A percentile compares a stretch with the other conserved stretches of the same genome.
Conservation (phyloP, 2,888 invertebrate species). For the Erpobdella octoculata region DNA sequence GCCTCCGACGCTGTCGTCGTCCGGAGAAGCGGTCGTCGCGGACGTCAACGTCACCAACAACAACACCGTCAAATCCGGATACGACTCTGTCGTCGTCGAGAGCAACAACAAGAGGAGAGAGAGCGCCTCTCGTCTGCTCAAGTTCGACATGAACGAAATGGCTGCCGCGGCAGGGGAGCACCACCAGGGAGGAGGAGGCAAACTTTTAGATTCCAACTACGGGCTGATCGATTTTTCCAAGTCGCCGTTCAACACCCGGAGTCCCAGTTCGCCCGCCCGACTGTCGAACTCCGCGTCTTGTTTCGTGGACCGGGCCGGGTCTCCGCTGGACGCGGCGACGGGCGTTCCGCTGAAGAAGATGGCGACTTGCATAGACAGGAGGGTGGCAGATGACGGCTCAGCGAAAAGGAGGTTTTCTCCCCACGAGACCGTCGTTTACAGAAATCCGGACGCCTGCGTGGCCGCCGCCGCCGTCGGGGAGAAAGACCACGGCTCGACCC, state of each 20-base stretch:
- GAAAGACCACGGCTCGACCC: background rate
- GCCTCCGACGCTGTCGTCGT: background rate
- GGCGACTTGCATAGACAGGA: background rate
- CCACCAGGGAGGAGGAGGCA: too few relatives aligned
- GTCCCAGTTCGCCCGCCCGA: slow-evolving; percentile 35
- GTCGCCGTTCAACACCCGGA: slow-evolving; percentile 32
- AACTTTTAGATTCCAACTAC: background rate
- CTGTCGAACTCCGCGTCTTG: slow-evolving; percentile 26
- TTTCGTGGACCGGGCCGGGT: slow-evolving; percentile 18
- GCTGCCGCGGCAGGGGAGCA: background rate
- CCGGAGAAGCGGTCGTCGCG: background rate
- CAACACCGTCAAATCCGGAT: background rate
- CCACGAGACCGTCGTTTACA: background rate
- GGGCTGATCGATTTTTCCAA: background rate
- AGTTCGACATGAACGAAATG: background rate
- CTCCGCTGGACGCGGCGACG: background rate
- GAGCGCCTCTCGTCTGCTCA: too few relatives aligned
- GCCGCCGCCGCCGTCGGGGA: background rate
- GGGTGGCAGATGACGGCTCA: background rate
- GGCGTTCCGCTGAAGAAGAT: background rate
- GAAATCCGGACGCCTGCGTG: background rate
- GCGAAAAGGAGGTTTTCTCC: background rate
- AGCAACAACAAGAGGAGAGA: background rate
- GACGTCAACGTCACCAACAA: slow-evolving; percentile 3
- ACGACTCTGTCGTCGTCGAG: background rate